Base-by-base conservation (phyloP, 2,888 invertebrate genomes). In the Sphaerophoria taeniata region DNA sequence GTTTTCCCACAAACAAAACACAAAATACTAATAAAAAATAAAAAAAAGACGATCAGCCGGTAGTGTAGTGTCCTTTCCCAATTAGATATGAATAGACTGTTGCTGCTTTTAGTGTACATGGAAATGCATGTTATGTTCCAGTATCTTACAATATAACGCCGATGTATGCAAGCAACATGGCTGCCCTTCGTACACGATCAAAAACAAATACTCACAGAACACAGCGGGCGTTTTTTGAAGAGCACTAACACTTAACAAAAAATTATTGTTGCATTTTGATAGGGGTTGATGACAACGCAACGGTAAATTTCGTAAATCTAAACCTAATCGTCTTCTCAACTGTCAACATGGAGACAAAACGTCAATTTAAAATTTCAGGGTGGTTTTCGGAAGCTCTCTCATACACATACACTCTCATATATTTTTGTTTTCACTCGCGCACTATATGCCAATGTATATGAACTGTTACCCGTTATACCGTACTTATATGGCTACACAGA, bases 41-140 rank as follows among this genome's bases (percentile, higher is more conserved):
- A 69, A 75, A 67, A 84, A 85, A 73, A 74, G 65, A 61, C 76
- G 51, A 49, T 69, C 73, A 85, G 63, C 73, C 76, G 63, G 85
- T 67, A 67, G 67, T 67, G 39, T 73, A 70, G 76, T 77, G 72
- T 81, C 85, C 81, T 85, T 85, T 81, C 77, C 61, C 76, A 85
- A 85, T 85, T 85, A 85, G 81, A 81, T 77, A 73, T 81, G 81
- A 77, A 85, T 73, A 85, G 85, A 85, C 85, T 85, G 85, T 85
- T 85, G 84, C 84, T 85, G 80, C 60, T 71, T 51, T 63, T 65
- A 72, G 61, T 73, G 69, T 81, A 77, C 72, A 80, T 76, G 67
- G 12, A 34, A 49, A 63, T 61, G 33, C 5, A 43, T 11, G 9
- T n/a, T 58, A 56, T 14, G 31, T 67, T 51, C 65, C n/a, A 75